phyloP scores from a whole-genome alignment of 2,888 invertebrate species.

The Ferrisia virgata region DNA sequence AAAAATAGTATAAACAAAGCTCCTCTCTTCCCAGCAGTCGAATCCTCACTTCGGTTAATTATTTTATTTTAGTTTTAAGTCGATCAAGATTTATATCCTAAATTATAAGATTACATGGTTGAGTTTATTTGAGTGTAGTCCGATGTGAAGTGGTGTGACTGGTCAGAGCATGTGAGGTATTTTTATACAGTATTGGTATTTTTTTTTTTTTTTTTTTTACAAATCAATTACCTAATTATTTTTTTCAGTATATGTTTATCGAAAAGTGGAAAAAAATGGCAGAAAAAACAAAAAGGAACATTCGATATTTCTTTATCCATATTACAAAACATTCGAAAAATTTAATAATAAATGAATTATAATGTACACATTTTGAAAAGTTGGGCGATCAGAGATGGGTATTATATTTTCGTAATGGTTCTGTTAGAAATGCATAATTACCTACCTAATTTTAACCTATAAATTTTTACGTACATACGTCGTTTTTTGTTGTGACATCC shows the following conservation, averaged over 20 bases:
- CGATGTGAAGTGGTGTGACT: background rate
- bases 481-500: conserved; percentile 38
- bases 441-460: background rate
- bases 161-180: no score
- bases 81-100: background rate
- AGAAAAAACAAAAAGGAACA: no score
- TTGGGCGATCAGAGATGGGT: background rate
- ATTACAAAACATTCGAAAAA: no score
- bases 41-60: background rate
- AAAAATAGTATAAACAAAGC: background rate
- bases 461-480: background rate
- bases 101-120: no score
- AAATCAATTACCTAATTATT: no score
- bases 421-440: background rate
- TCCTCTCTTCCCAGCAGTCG: background rate
- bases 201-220: no score
- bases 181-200: no score
- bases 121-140: background rate
- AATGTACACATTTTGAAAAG: no score
- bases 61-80: background rate
- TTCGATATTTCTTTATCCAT: no score
- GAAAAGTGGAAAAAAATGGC: no score
- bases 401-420: background rate
- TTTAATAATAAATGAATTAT: no score
- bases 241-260: no score